Conservation (phyloP, 2,888 invertebrate species). For the Sphecodes monilicornis region DNA sequence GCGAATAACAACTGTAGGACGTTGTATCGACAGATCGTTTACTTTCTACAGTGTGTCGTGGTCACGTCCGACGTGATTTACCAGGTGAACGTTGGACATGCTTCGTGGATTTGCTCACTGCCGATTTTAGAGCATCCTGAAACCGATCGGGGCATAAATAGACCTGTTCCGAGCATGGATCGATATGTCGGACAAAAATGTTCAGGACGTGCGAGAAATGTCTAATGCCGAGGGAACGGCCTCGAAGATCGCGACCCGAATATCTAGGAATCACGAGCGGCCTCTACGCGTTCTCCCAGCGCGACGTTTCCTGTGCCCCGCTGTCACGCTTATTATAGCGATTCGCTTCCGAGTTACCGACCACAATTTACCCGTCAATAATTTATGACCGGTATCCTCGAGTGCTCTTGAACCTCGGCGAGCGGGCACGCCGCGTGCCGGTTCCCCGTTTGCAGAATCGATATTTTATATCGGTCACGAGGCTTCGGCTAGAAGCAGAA, state of each 20-base stretch:
- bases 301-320: not conserved
- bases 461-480: constrained; percentile 26
- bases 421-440: not conserved
- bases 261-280: constrained; percentile 22
- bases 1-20: not conserved
- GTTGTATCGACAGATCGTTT: not conserved
- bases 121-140: constrained; percentile 15
- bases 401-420: constrained; percentile 24
- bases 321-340: constrained; percentile 15
- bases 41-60: not conserved
- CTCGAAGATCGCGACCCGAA: constrained; percentile 32
- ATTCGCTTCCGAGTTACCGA: constrained; percentile 29
- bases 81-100: too few relatives aligned
- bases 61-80: not conserved
- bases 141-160: not conserved
- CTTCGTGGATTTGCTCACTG: not conserved
- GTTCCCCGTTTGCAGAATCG: constrained; percentile 22
- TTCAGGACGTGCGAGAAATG: constrained; percentile 24
- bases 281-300: not conserved
- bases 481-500: not conserved
- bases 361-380: constrained; percentile 26
- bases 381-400: constrained; percentile 20
- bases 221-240: constrained; percentile 26
- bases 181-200: constrained; percentile 34
- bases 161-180: constrained; percentile 9